These are phyloP conservation scores for Phragmatobia fuliginosa DNA, from an alignment of 2,888 invertebrate genomes.

Conservation along the genomic window DNA sequence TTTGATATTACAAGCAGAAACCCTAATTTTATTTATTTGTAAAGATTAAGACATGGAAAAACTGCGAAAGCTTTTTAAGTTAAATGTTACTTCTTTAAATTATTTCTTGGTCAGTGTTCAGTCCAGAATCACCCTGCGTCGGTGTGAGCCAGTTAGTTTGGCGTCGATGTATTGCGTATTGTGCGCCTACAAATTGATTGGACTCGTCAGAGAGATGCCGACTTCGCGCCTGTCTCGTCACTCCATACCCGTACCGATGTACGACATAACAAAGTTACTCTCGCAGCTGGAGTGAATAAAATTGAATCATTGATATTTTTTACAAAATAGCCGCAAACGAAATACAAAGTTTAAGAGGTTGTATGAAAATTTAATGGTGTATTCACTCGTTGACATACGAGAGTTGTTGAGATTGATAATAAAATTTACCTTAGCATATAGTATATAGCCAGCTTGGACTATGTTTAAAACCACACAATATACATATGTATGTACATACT, in stretches of 20 bases:
- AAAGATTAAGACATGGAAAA: no score
- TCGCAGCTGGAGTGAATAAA: conserved; percentile 17
- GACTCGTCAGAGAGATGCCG: conserved; percentile 76
- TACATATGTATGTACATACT: no score
- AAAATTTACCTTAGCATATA: no score
- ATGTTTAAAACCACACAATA: no score
- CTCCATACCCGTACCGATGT: conserved; percentile 36
- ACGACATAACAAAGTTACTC: conserved; percentile 41
- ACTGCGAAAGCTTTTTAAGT: neutral
- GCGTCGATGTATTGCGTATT: conserved; percentile 80
- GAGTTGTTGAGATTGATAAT: no score
- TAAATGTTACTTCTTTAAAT: no score
- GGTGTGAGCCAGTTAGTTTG: conserved; percentile 76
- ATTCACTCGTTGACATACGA: neutral
- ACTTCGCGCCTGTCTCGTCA: conserved; percentile 80
- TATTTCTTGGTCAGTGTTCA: conserved; percentile 1
- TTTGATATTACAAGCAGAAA: no score
- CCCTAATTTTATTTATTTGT: no score
- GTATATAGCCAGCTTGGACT: no score
- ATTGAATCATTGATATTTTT: conserved; percentile 13
- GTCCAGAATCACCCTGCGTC: conserved; percentile 63
- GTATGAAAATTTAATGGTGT: neutral
- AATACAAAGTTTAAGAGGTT: neutral
- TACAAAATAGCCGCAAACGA: conserved; percentile 4
- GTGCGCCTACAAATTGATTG: conserved; percentile 84